Evolutionary conservation across 2,113 vertebrate species (phyloP), one percentile per base, ranked within the genome.

Genomic region (Mystacornis crossleyi): DNA sequence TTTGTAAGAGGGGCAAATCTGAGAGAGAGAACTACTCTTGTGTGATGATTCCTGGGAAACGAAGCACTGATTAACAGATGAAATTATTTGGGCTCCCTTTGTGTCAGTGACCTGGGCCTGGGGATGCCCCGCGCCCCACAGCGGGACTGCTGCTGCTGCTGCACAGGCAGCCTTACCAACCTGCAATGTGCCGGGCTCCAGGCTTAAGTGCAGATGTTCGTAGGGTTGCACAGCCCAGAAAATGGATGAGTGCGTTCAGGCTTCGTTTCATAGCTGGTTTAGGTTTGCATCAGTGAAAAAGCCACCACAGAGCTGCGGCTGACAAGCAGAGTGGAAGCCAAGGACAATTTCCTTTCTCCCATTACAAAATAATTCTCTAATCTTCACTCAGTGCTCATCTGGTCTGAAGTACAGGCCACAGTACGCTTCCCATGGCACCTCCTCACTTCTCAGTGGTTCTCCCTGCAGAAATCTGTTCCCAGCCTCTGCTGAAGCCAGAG

Each of bases 171-270:
- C 42, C 4, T 6, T 0, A 6, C 33, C 69, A 53, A 9, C 34
- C 28, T 14, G 6, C 31, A 16, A 2, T 0, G 3, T 34, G 28
- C 42, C 9, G 5, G 57, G 17, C 38, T 71, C n/a, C 1, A 6
- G 33, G 2, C 17, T 47, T 23, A 48, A 79, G n/a, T 1, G 58
- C 57, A 45, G 34, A 13, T 69, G 12, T 50, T n/a, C 1, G 2
- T 3, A n/a, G 48, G 38, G 5, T 4, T 36, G 42, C 55, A 36
- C 28, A 50, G 74, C 54, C 54, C n/a, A 80, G 34, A 64, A 75
- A 80, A 80, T 2, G 6, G 38, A 1, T 29, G 14, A 36, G 4
- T 6, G n/a, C 3, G 0, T 19, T 86, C 58, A 69, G 45, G 16
- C 31, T 18, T 53, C n/a, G 33, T 55, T 82, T 70, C 21, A 34